A percentile compares a stretch with the other conserved stretches of the same genome.
Evolutionary conservation across 2,797 vertebrate species (phyloP).

Genomic region (Cossypha dichroa): DNA sequence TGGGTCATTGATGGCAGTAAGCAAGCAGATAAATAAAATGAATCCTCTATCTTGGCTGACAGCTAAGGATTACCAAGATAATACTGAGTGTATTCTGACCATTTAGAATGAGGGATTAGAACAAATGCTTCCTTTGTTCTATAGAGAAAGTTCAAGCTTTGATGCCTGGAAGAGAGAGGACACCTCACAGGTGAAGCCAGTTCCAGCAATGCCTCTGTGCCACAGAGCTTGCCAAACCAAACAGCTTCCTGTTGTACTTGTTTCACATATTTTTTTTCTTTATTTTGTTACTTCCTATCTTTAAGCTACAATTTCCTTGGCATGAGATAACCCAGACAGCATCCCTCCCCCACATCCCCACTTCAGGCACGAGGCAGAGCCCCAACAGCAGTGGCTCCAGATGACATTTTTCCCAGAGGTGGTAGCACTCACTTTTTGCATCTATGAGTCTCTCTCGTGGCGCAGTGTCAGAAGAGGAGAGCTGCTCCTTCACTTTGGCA

Average conservation of each 20-base stretch:
- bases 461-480: slow-evolving; percentile 95
- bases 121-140: neutral
- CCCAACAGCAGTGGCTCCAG: neutral
- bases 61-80: neutral
- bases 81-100: neutral
- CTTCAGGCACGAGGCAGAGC: neutral
- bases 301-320: neutral
- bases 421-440: slow-evolving; percentile 89
- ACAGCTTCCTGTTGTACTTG: neutral
- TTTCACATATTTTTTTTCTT: rapidly evolving
- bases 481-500: slow-evolving; percentile 99
- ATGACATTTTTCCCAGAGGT: neutral
- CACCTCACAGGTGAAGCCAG: neutral
- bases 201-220: neutral
- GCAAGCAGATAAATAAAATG: neutral
- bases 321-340: neutral
- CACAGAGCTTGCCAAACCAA: neutral
- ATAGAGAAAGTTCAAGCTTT: neutral
- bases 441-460: slow-evolving; percentile 96
- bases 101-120: neutral
- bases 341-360: neutral
- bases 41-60: neutral
- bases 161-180: neutral
- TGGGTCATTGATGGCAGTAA: neutral
- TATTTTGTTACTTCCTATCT: neutral